These are phyloP conservation scores for Sebastes fasciatus DNA, from an alignment of 2,113 vertebrate species.

Conservation along the genomic window DNA sequence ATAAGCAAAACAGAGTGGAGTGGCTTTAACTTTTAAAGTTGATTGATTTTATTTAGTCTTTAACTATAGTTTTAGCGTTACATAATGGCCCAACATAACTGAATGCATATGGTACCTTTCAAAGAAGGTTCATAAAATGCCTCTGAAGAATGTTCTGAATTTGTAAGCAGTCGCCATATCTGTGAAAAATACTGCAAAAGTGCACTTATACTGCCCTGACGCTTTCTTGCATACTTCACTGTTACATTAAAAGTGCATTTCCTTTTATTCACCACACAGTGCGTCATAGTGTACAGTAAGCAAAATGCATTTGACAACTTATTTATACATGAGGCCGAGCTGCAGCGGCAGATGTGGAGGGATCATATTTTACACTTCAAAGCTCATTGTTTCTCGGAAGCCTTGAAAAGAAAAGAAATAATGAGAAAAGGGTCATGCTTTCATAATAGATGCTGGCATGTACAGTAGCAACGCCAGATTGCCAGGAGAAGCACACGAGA, in stretches of 20 bases:
- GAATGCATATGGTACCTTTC: background rate
- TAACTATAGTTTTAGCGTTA: background rate
- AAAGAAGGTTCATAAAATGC: conserved; percentile 4
- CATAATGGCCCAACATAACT: background rate
- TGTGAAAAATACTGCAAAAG: background rate
- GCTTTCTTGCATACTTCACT: background rate
- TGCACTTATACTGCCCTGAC: background rate
- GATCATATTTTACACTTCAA: conserved; percentile 69
- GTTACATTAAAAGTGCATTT: conserved; percentile 12
- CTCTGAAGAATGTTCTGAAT: background rate
- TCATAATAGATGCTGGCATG: conserved; percentile 38
- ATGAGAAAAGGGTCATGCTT: conserved; percentile 47
- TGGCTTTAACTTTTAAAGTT: background rate
- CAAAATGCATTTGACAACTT: conserved; percentile 47
- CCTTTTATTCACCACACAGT: background rate
- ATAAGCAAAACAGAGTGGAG: background rate
- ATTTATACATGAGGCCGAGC: conserved; percentile 35
- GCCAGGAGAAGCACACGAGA: background rate
- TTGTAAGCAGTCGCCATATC: background rate
- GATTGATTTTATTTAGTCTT: background rate
- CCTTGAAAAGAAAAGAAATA: conserved; percentile 32
- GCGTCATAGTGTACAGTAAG: conserved; percentile 9
- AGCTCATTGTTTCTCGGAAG: conserved; percentile 54
- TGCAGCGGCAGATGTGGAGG: conserved; percentile 29
- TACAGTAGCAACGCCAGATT: conserved; percentile 6